A percentile compares a stretch with the other conserved stretches of the same genome.
Conservation (phyloP, 2,797 vertebrate genomes). For the Rhynchotus rufescens region DNA sequence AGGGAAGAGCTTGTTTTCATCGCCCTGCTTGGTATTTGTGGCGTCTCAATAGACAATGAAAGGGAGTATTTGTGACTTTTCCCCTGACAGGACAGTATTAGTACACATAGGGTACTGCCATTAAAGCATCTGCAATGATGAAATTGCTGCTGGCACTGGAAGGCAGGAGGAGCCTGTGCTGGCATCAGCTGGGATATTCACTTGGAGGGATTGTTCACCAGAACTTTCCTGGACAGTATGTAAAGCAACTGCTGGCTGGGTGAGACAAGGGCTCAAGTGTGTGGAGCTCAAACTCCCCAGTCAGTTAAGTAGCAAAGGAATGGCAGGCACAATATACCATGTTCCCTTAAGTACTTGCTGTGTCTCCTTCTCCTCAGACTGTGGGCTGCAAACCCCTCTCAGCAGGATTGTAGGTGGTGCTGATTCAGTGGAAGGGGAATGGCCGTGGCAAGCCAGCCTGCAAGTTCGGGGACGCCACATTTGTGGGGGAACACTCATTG, state of each 20-base stretch:
- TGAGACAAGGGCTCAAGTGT: not conserved
- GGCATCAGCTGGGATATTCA: accelerated
- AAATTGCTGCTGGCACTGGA: not conserved
- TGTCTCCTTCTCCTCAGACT: slow-evolving; percentile 80
- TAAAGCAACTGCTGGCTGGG: not conserved
- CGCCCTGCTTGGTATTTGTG: not conserved
- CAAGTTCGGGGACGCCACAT: slow-evolving; percentile 89
- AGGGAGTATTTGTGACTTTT: not conserved
- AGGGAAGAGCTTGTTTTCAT: not conserved
- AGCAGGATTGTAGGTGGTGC: slow-evolving; percentile 87
- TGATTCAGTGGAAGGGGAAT: slow-evolving; percentile 88
- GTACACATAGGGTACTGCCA: not conserved
- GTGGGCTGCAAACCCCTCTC: slow-evolving; percentile 86
- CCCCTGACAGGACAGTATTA: not conserved
- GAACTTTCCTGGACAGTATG: not conserved
- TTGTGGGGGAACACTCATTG: slow-evolving; percentile 91
- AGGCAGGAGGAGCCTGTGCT: not conserved
- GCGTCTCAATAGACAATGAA: accelerated
- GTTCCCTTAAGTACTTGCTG: not conserved
- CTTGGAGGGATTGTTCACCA: not conserved
- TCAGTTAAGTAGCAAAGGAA: not conserved
- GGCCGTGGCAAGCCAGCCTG: slow-evolving; percentile 96
- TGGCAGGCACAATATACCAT: not conserved
- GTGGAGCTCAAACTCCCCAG: not conserved
- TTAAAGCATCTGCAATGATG: not conserved